Evolutionary conservation across 2,888 invertebrate genomes (phyloP).

Genomic region (Tromatobia lineatoria): DNA sequence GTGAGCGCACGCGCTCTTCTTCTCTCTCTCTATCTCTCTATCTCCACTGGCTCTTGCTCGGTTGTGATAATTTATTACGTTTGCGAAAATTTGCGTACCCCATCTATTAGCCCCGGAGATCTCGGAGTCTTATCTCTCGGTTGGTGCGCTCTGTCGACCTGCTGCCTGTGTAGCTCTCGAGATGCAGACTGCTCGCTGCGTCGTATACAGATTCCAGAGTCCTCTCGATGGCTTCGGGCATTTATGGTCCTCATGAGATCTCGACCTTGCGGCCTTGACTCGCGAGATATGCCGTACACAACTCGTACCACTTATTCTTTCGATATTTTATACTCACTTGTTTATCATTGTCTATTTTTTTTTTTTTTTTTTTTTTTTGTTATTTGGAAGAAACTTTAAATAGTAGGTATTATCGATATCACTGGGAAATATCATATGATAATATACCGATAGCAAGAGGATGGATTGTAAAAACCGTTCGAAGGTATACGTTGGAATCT

Average conservation of each 20-base stretch:
- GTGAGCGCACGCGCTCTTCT: slow-evolving; percentile 42
- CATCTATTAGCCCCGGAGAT: slow-evolving; percentile 74
- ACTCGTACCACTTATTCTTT: slow-evolving; percentile 34
- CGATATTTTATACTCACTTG: slow-evolving; percentile 15
- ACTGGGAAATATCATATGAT: too few species aligned
- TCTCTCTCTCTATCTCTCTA: slow-evolving; percentile 69
- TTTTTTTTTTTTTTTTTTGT: too few species aligned
- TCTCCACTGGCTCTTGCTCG: slow-evolving; percentile 57
- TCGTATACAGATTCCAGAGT: slow-evolving; percentile 44
- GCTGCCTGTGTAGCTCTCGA: slow-evolving; percentile 57
- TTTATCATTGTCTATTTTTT: neutral
- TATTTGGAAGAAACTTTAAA: too few species aligned
- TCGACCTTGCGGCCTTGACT: slow-evolving; percentile 68
- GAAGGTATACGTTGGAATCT: too few species aligned
- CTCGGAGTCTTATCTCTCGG: slow-evolving; percentile 67
- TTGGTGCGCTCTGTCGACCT: slow-evolving; percentile 67
- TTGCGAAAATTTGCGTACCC: slow-evolving; percentile 80
- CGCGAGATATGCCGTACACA: slow-evolving; percentile 53
- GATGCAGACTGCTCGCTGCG: slow-evolving; percentile 58
- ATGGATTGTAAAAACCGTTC: too few species aligned
- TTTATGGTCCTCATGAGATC: slow-evolving; percentile 63
- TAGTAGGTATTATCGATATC: too few species aligned
- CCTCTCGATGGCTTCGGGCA: slow-evolving; percentile 65
- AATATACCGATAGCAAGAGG: too few species aligned
- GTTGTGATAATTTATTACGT: slow-evolving; percentile 79